phyloP scores from a whole-genome alignment of 1,140 invertebrate species.

The Antheraea mylitta region DNA sequence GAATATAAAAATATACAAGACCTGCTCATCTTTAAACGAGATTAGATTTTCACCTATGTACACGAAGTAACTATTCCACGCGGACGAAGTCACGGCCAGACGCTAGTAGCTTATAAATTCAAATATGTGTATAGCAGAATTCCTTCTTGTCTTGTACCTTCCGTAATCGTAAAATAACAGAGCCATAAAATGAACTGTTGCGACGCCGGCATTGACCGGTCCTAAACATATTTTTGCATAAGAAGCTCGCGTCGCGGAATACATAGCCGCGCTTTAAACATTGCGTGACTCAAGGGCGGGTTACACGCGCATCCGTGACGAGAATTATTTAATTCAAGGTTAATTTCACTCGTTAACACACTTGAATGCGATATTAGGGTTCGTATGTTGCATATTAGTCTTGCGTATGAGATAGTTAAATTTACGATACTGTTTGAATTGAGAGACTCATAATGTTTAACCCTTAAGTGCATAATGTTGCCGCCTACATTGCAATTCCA shows the following conservation, averaged over 20 bases:
- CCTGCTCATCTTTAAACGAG: too few species aligned
- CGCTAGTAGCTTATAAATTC: too few species aligned
- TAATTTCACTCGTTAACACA: conserved; percentile 37
- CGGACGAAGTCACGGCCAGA: too few species aligned
- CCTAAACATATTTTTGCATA: conserved; percentile 1
- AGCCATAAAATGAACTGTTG: background rate
- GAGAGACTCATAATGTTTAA: too few species aligned
- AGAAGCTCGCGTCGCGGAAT: conserved; percentile 5
- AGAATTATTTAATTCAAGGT: conserved; percentile 35
- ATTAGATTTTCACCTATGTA: too few species aligned
- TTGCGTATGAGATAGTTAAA: background rate
- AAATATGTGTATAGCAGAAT: too few species aligned
- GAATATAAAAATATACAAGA: too few species aligned
- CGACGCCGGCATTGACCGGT: background rate
- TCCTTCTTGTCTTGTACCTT: too few species aligned
- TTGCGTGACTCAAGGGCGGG: conserved; percentile 27
- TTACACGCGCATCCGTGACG: conserved; percentile 26
- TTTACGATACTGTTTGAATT: too few species aligned
- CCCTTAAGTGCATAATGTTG: too few species aligned
- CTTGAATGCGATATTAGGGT: conserved; percentile 10
- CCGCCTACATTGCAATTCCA: too few species aligned
- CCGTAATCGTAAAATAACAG: background rate
- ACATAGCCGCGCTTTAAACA: conserved; percentile 31
- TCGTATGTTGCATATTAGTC: background rate
- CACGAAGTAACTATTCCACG: too few species aligned